These are phyloP conservation scores for Drosophila virilis DNA, from an alignment of 1,140 invertebrate genomes.

Conservation along the genomic window DNA sequence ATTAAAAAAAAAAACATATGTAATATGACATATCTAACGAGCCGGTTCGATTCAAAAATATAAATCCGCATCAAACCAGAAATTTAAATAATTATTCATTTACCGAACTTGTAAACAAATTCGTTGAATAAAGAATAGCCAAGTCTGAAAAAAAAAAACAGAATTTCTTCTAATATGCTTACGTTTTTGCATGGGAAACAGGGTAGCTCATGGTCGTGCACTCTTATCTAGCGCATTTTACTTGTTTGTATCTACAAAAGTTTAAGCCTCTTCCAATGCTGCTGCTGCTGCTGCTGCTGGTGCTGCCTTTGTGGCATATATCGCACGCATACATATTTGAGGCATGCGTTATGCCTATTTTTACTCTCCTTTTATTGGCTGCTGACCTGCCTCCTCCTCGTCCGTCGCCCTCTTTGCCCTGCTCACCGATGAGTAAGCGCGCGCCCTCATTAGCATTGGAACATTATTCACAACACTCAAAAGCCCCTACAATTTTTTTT, in stretches of 20 bases:
- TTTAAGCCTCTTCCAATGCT: constrained; percentile 17
- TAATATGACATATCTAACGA: too few species aligned
- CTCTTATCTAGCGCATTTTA: not conserved
- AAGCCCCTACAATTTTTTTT: constrained; percentile 24
- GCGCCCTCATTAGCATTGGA: constrained; percentile 65
- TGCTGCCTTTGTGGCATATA: constrained; percentile 17
- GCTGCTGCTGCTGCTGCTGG: not conserved
- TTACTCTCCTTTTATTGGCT: constrained; percentile 46
- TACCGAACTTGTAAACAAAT: too few species aligned
- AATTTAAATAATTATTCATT: too few species aligned
- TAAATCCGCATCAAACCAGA: too few species aligned
- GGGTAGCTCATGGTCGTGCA: not conserved
- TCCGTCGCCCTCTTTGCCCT: not conserved
- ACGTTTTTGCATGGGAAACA: not conserved
- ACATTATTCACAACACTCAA: constrained; percentile 58
- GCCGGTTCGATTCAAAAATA: too few species aligned
- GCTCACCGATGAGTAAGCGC: constrained; percentile 60
- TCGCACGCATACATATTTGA: constrained; percentile 43
- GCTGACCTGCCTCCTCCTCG: constrained; percentile 24
- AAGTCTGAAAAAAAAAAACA: too few species aligned
- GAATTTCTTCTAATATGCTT: too few species aligned
- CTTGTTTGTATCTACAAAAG: constrained; percentile 42
- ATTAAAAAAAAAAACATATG: not conserved
- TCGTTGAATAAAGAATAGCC: too few species aligned
- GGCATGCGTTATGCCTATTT: constrained; percentile 61